These are phyloP conservation scores for Alloscopus bannaensis DNA, from an alignment of 2,888 invertebrate genomes.

Conservation along the genomic window DNA sequence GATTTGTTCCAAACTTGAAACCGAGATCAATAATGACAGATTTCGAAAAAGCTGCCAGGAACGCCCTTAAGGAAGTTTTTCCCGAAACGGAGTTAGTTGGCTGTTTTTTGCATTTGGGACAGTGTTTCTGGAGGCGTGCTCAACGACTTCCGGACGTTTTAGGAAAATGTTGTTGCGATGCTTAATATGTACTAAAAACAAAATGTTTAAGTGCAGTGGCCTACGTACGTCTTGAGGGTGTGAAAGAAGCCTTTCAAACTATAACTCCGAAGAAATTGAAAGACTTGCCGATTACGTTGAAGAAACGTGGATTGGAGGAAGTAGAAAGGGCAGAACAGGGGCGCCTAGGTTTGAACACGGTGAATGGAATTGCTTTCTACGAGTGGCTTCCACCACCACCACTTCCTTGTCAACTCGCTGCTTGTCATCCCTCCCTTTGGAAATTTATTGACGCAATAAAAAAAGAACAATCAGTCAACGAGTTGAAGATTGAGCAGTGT, in stretches of 20 bases:
- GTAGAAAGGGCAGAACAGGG: slow-evolving; percentile 4
- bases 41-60: slow-evolving; percentile 40
- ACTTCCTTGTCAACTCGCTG: slow-evolving; percentile 30
- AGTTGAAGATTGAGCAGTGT: slow-evolving; percentile 25
- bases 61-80: slow-evolving; percentile 27
- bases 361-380: slow-evolving; percentile 40
- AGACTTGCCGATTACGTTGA: slow-evolving; percentile 35
- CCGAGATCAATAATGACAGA: slow-evolving; percentile 29
- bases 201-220: slow-evolving; percentile 31
- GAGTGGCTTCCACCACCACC: not conserved
- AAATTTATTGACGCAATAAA: slow-evolving; percentile 41
- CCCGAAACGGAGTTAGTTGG: slow-evolving; percentile 22
- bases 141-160: slow-evolving; percentile 28
- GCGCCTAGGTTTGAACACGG: slow-evolving; percentile 7
- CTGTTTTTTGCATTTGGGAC: slow-evolving; percentile 45
- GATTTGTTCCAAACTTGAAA: slow-evolving; percentile 5
- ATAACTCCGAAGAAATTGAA: slow-evolving; percentile 16
- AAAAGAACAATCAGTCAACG: slow-evolving; percentile 22
- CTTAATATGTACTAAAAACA: slow-evolving; percentile 12
- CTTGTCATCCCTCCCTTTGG: slow-evolving; percentile 28
- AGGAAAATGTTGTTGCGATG: not conserved
- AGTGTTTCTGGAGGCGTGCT: slow-evolving; percentile 40
- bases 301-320: slow-evolving; percentile 34
- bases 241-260: slow-evolving; percentile 20
- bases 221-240: slow-evolving; percentile 15